phyloP scores from a whole-genome alignment of 2,888 invertebrate genomes.

The Stictocephala bisonia region DNA sequence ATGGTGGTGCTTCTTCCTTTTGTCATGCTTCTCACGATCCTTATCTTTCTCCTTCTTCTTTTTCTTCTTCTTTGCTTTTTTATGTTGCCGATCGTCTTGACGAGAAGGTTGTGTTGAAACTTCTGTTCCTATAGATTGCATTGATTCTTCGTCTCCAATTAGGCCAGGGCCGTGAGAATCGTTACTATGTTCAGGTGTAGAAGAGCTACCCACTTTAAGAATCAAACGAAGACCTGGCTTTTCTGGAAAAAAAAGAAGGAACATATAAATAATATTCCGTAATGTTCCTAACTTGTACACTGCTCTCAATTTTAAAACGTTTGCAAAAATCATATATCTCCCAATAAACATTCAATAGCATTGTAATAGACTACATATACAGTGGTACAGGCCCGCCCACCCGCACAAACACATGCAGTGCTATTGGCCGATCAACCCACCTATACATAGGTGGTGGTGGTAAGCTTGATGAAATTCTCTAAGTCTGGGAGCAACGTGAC shows the following conservation, averaged over 20 bases:
- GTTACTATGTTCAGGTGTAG: conserved; percentile 72
- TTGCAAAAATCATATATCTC: neutral
- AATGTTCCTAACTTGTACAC: neutral
- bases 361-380: too few species aligned
- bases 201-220: conserved; percentile 77
- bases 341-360: too few species aligned
- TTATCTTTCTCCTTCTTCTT: conserved; percentile 79
- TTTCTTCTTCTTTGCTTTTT: conserved; percentile 77
- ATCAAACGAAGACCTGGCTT: conserved; percentile 76
- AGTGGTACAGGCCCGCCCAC: too few species aligned
- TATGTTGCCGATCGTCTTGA: conserved; percentile 64
- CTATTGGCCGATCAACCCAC: too few species aligned
- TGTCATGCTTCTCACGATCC: conserved; percentile 72
- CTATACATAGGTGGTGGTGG: too few species aligned
- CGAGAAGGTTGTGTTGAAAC: conserved; percentile 61
- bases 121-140: conserved; percentile 63
- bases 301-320: neutral
- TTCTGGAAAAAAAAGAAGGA: conserved; percentile 60
- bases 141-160: conserved; percentile 63
- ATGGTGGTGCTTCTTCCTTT: conserved; percentile 79
- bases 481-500: too few species aligned
- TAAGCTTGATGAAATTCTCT: too few species aligned
- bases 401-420: too few species aligned
- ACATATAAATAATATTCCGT: too few species aligned
- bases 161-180: conserved; percentile 65